Base-by-base conservation (phyloP, 2,113 vertebrate genomes). In the Podarcis cretensis region DNA sequence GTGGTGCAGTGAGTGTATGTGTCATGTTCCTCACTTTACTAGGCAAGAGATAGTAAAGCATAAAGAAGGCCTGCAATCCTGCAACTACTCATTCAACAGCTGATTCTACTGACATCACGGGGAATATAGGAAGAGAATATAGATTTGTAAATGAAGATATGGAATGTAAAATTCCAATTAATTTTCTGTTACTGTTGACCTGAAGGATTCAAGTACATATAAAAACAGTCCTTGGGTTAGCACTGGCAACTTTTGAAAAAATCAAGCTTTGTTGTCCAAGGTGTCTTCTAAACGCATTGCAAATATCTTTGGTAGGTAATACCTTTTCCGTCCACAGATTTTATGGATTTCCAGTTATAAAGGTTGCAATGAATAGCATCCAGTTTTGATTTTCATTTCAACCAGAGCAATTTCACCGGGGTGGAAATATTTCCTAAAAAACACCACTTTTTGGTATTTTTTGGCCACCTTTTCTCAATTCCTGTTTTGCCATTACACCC, bases 101-200 rank as follows among this genome's bases (percentile, higher is more conserved):
- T 27, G 8, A 48, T 80, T 87, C 77, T 71, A 40, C 85, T 57
- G 85, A 80, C 66, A 37, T 35, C 21, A 27, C n/a, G 37, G 66
- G n/a, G 85, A 69, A 71, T 57, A 37, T 71, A 4, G 69, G 43
- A 35, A 80, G n/a, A 65, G 65, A 27, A 57, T 63, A 35, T 43
- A n/a, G 75, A 71, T 54, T 21, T 80, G 40, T 37, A 87, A 69
- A 79, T 80, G 40, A n/a, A 40, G 16, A 68, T 68, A 27, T 71
- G 85, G 35, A 69, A 87, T 80, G 43, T 25, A 35, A 57, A 87
- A 80, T 54, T 87, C 77, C 76, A 80, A 87, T 87, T 87, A 87
- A 54, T 69, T 87, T 87, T 87, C 71, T 43, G 37, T 71, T 71
- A 71, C 10, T 71, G 78, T 79, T 71, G 65, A 57, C 76, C 76